Evolutionary conservation across 2,113 vertebrate species (phyloP), one percentile per base, ranked within the genome.

Genomic region (Dermatemys mawii): DNA sequence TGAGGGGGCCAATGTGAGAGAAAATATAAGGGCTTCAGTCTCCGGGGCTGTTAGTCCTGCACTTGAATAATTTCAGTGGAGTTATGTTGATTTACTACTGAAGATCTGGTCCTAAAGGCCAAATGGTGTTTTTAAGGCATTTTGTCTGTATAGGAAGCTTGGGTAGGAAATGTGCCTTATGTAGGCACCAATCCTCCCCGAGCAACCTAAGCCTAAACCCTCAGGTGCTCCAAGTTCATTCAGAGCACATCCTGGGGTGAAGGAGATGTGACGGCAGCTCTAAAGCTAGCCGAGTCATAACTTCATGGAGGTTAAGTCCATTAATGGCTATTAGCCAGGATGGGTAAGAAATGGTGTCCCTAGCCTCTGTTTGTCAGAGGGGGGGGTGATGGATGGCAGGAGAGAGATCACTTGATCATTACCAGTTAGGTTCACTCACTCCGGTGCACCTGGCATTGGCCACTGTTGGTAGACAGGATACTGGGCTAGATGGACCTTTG

Each of bases 71-170:
- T 54, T 27, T 75, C 89, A 29, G 84, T 90, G 88, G 86, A 94
- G 63, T n/a, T 87, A 75, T 81, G 89, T 90, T 92, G 88, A 94
- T 96, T 96, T 97, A 94, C 27, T 87, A 88, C 88, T 57, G 63
- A 87, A 73, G 63, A 93, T 54, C 46, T 75, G 63, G 75, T 92
- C 84, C 86, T 82, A 89, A 92, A 21, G 86, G 78, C 57, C 89
- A 21, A 2, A 4, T 46, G 41, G 73, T 51, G 12, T 29, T 90
- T 63, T 80, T 84, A 90, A 93, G 95, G 78, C 85, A 63, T 48
- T 79, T 79, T 90, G 6, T 90, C n/a, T 60, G 35, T 44, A 24
- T 79, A 2, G 14, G 57, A 57, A 93, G 63, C 41, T 14, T 78
- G 53, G 46, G 63, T 35, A 95, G 26, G 81, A 87, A 76, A 53